Base-by-base conservation (phyloP, 2,797 vertebrate species). In the Lateolabrax maculatus region DNA sequence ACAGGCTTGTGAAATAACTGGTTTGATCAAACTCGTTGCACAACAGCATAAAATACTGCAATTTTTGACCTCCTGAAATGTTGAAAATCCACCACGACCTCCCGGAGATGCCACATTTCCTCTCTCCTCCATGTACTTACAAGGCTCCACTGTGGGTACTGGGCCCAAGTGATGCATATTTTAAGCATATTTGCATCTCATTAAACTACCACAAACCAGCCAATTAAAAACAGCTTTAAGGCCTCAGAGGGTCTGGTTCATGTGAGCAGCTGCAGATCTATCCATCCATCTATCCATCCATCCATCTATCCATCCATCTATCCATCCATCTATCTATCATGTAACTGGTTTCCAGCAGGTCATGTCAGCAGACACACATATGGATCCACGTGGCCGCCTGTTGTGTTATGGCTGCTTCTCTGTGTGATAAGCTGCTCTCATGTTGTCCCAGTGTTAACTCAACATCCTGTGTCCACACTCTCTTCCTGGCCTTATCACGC, bases 391-490 rank as follows among this genome's bases (percentile, higher is more conserved):
- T 77, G 87, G 77, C 74, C 10, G 74, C 55, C 68, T 52, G 82
- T 78, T 75, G 84, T 84, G 55, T 80, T 81, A 43, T 2, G 48
- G 75, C 80, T 58, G 70, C 66, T 58, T 16, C 69, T 86, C 63
- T 44, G 65, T 60, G 78, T 58, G 74, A 91, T 89, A 90, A 90
- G 79, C 87, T 69, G 77, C 85, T 64, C 76, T 90, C 56, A 9
- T 90, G 87, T 89, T 85, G 85, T 85, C 84, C 60, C 82, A 80
- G 85, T 53, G 84, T 87, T 90, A 86, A 89, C 85, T 83, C 87
- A 89, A 90, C 89, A 91, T 93, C 92, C 90, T 91, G 90, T 87
- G 86, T 88, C 84, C 84, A 87, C 88, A 85, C 88, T 69, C 85
- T 84, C 83, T 87, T 89, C 90, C 81, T 85, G 87, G 82, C 80